Percentiles rank a stretch among this genome's conserved stretches.
Conservation (phyloP, 1,140 invertebrate species). For the Gonioctena quinquepunctata region DNA sequence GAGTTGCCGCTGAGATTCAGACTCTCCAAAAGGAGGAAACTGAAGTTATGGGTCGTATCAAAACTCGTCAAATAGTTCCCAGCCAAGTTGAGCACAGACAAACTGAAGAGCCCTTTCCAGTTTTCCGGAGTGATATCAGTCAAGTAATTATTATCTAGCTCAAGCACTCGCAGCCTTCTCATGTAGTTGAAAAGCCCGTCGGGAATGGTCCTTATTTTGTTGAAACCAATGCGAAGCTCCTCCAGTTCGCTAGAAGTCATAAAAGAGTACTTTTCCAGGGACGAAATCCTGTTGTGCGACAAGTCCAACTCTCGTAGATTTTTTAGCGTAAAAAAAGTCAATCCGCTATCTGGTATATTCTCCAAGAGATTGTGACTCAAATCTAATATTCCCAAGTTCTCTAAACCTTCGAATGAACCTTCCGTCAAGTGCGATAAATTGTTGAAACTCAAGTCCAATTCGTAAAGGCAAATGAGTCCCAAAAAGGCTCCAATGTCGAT, state of each 20-base stretch:
- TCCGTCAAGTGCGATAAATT: slow-evolving; percentile 20
- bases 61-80: neutral
- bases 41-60: neutral
- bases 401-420: slow-evolving; percentile 16
- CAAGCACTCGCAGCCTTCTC: neutral
- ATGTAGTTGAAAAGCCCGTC: neutral
- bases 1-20: slow-evolving; percentile 8
- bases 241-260: neutral
- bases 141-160: slow-evolving; percentile 2
- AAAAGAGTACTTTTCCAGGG: neutral
- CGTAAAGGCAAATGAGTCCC: slow-evolving; percentile 19
- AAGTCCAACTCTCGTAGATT: slow-evolving; percentile 2
- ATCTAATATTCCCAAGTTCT: slow-evolving; percentile 20
- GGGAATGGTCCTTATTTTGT: neutral
- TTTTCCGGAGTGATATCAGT: neutral
- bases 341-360: neutral
- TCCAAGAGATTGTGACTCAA: slow-evolving; percentile 15
- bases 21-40: neutral
- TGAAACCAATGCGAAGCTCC: neutral
- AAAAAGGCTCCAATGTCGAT: slow-evolving; percentile 24
- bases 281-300: neutral
- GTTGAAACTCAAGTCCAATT: slow-evolving; percentile 22
- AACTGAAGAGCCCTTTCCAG: neutral
- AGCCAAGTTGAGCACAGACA: neutral
- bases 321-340: slow-evolving; percentile 2